Conservation (phyloP, 2,113 vertebrate genomes). For the Semicossyphus pulcher region DNA sequence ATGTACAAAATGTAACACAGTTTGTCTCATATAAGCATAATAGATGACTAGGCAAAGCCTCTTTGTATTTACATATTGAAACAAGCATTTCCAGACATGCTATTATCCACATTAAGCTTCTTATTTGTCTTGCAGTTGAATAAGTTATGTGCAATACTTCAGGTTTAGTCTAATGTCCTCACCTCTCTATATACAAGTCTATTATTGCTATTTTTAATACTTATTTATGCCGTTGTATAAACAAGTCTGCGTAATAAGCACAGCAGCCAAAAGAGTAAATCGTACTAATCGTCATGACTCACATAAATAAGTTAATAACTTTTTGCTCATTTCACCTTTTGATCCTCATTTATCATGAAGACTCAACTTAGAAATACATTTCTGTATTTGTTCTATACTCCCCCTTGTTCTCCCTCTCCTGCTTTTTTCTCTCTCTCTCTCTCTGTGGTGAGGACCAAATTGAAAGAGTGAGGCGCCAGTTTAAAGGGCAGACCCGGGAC, state of each 20-base stretch:
- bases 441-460: constrained; percentile 72
- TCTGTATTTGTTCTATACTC: constrained; percentile 53
- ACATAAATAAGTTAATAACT: constrained; percentile 17
- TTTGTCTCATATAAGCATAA: neutral
- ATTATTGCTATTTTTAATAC: neutral
- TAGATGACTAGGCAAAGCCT: neutral
- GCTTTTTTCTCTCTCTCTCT: constrained; percentile 41
- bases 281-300: neutral
- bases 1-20: neutral
- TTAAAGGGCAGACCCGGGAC: constrained; percentile 82
- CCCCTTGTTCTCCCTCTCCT: constrained; percentile 54
- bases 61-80: constrained; percentile 28
- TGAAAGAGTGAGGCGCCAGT: constrained; percentile 78
- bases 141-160: neutral
- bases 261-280: neutral
- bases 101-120: constrained; percentile 14
- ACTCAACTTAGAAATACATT: constrained; percentile 48
- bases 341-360: constrained; percentile 50
- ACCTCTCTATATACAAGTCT: neutral
- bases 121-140: constrained; percentile 10
- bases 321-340: constrained; percentile 49
- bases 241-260: no score
- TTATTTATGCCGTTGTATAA: no score
- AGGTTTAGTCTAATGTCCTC: neutral
- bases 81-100: constrained; percentile 14